Base-by-base conservation (phyloP, 2,888 invertebrate species). In the Branchipolynoe longqiensis region DNA sequence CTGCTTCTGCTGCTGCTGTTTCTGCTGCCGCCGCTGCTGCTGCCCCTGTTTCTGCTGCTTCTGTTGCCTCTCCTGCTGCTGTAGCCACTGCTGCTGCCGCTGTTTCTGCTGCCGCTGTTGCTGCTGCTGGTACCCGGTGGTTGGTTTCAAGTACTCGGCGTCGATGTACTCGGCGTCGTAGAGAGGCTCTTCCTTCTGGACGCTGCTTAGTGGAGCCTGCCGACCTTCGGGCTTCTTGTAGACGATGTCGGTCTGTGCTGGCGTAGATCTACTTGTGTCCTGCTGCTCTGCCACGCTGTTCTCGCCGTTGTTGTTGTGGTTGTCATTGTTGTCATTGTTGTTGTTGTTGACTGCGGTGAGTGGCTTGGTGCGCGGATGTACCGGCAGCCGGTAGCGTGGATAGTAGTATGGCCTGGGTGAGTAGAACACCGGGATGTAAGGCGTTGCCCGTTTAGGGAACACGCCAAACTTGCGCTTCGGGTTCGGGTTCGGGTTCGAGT, bases 131-230 rank as follows among this genome's bases (percentile, higher is more conserved):
- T 36, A 1, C 18, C 14, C 38, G 28, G 28, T 1, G 33, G 64
- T 6, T 8, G 33, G 0, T 1, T 62, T 2, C 3, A 38, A 4
- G 69, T 36, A 69, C n/a, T 69, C 38, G 14, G 38, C 3, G 8
- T 18, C 69, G 22, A 69, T 1, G 38, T 69, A 31, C 69, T 69
- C 69, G 12, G 69, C 69, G 25, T 69, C 69, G 38, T 69, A 69
- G 36, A 69, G 33, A 6, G 69, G 69, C 69, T 69, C 69, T 25
- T 69, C 36, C 2, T 18, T 18, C n/a, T 36, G 22, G 14, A 8
- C 2, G 8, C 38, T 12, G n/a, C 6, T 12, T 22, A 33, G 33
- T 0, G 69, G 69, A 1, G 69, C 69, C 69, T 69, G 69, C 69
- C 38, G 14, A 3, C 36, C 69, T n/a, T 69, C 69, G 8, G 69